Percentiles rank a stretch among this genome's conserved stretches.
Evolutionary conservation across 2,113 vertebrate species (phyloP).

Genomic region (Lota lota): DNA sequence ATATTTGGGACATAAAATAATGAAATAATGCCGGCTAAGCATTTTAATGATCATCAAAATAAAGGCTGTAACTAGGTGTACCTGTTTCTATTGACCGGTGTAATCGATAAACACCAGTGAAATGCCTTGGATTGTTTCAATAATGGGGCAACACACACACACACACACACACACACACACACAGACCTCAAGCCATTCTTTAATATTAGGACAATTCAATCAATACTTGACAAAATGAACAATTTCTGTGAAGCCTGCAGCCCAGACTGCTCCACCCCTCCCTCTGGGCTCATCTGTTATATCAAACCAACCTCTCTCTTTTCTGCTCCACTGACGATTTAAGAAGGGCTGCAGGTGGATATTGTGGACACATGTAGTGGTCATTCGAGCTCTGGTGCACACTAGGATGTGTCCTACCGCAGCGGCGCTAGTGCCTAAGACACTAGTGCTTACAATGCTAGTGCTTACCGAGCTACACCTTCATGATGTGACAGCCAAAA

Average conservation of each 20-base stretch:
- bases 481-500: too few relatives aligned
- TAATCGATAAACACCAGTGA: too few relatives aligned
- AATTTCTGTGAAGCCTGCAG: conserved; percentile 17
- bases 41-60: too few relatives aligned
- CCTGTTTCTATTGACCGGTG: too few relatives aligned
- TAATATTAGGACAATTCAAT: conserved; percentile 26
- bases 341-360: conserved; percentile 12
- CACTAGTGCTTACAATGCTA: too few relatives aligned
- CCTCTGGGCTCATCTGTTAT: conserved; percentile 10
- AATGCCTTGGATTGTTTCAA: too few relatives aligned
- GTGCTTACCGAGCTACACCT: background rate
- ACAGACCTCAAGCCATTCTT: background rate
- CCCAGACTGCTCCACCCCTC: background rate
- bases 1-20: too few relatives aligned
- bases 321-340: conserved; percentile 23
- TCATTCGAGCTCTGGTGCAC: conserved; percentile 30
- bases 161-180: too few relatives aligned
- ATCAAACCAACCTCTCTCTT: conserved; percentile 12
- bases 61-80: too few relatives aligned
- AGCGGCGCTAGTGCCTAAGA: background rate
- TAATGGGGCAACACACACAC: too few relatives aligned
- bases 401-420: conserved; percentile 25
- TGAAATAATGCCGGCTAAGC: too few relatives aligned
- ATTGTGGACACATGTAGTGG: conserved; percentile 35
- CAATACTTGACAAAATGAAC: conserved; percentile 34